Percentiles rank a stretch among this genome's conserved stretches.
These are phyloP conservation scores for Thecophora atra DNA, from an alignment of 2,888 invertebrate genomes.

Conservation along the genomic window DNA sequence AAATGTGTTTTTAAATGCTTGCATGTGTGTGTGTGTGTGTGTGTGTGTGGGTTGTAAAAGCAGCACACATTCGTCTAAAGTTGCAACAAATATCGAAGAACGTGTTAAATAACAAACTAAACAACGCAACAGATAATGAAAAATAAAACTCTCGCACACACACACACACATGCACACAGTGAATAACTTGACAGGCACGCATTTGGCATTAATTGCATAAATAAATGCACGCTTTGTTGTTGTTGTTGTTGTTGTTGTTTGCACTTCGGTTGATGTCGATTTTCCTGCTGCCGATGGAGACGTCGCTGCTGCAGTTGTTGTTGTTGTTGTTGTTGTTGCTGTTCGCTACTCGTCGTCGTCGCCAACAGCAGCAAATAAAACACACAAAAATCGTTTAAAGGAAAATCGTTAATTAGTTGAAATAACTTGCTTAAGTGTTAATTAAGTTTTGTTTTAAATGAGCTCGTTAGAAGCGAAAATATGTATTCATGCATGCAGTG, in stretches of 20 bases:
- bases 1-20: slow-evolving; percentile 21
- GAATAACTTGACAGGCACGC: slow-evolving; percentile 62
- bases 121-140: background rate
- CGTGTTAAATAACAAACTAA: slow-evolving; percentile 12
- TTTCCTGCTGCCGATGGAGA: slow-evolving; percentile 26
- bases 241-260: slow-evolving; percentile 28
- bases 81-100: slow-evolving; percentile 24
- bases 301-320: slow-evolving; percentile 37
- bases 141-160: slow-evolving; percentile 4
- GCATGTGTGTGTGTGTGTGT: slow-evolving; percentile 40
- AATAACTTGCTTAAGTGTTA: slow-evolving; percentile 53
- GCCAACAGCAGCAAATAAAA: slow-evolving; percentile 24
- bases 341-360: too few species aligned
- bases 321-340: slow-evolving; percentile 35
- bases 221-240: slow-evolving; percentile 46
- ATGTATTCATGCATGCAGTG: slow-evolving; percentile 30
- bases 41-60: slow-evolving; percentile 7
- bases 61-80: background rate
- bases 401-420: slow-evolving; percentile 54
- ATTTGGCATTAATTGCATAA: slow-evolving; percentile 60
- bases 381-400: slow-evolving; percentile 39
- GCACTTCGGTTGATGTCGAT: background rate
- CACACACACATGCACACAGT: slow-evolving; percentile 22
- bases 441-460: slow-evolving; percentile 50
- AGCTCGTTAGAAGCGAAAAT: slow-evolving; percentile 45